Percentiles rank a stretch among this genome's conserved stretches.
phyloP scores from a whole-genome alignment of 1,140 invertebrate species.

The Camponotus floridanus region DNA sequence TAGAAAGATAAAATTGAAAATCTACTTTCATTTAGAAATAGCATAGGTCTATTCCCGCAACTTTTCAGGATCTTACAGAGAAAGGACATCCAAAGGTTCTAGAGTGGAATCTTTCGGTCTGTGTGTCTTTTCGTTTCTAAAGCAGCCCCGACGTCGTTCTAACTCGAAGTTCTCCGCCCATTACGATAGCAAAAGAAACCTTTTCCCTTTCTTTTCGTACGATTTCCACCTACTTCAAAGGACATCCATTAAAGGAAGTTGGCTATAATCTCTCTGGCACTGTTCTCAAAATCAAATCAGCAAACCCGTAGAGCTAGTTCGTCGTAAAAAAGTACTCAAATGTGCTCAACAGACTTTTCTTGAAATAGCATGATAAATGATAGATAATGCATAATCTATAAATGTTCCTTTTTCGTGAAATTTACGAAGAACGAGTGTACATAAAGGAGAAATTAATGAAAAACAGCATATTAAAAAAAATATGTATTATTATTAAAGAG shows the following conservation, averaged over 20 bases:
- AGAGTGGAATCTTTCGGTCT: conserved; percentile 52
- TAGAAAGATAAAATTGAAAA: conserved; percentile 64
- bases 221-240: conserved; percentile 70
- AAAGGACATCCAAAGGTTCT: conserved; percentile 49
- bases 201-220: conserved; percentile 46
- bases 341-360: not conserved
- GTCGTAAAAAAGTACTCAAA: conserved; percentile 8
- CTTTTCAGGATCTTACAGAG: conserved; percentile 60
- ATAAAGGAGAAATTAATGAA: conserved; percentile 26
- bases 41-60: conserved; percentile 43
- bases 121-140: conserved; percentile 45
- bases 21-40: conserved; percentile 66
- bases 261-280: conserved; percentile 50
- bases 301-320: conserved; percentile 5
- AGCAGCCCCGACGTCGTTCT: conserved; percentile 32
- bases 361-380: not conserved
- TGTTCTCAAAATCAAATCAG: conserved; percentile 58
- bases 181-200: conserved; percentile 63
- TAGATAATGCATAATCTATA: not conserved
- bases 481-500: not conserved
- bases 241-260: conserved; percentile 64
- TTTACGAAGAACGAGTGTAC: not conserved
- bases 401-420: not conserved
- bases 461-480: not conserved
- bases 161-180: conserved; percentile 53